phyloP scores from a whole-genome alignment of 2,113 vertebrate species.

The Fregata magnificens region DNA sequence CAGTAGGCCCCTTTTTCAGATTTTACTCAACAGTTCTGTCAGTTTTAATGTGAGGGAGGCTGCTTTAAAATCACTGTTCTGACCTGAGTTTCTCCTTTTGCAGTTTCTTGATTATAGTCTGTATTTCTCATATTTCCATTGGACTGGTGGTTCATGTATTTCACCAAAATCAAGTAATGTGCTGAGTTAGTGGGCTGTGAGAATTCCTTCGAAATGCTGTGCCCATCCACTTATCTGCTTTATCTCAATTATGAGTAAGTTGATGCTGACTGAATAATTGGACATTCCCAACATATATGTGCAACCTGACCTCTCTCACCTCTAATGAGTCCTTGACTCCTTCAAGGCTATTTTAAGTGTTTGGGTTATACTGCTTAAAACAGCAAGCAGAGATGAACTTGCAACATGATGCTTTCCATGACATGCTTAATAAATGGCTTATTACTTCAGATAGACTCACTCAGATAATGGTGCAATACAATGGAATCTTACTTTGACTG shows the following conservation, averaged over 20 bases:
- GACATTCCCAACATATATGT: background rate
- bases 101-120: background rate
- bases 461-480: background rate
- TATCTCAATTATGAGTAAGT: background rate
- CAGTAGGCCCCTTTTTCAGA: background rate
- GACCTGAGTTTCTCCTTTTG: background rate
- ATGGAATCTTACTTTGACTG: background rate
- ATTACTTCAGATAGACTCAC: background rate
- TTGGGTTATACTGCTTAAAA: background rate
- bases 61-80: background rate
- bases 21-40: background rate
- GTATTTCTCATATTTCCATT: background rate
- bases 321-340: background rate
- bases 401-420: background rate
- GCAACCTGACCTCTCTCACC: background rate
- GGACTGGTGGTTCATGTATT: background rate
- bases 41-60: background rate
- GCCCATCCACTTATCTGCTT: background rate
- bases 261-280: background rate
- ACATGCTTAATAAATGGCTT: background rate
- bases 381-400: background rate
- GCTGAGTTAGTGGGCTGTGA: background rate
- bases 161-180: background rate
- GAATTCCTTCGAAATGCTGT: background rate
- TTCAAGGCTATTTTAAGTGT: background rate